These are phyloP conservation scores for Ophion ellenae DNA, from an alignment of 2,888 invertebrate species.

Conservation along the genomic window DNA sequence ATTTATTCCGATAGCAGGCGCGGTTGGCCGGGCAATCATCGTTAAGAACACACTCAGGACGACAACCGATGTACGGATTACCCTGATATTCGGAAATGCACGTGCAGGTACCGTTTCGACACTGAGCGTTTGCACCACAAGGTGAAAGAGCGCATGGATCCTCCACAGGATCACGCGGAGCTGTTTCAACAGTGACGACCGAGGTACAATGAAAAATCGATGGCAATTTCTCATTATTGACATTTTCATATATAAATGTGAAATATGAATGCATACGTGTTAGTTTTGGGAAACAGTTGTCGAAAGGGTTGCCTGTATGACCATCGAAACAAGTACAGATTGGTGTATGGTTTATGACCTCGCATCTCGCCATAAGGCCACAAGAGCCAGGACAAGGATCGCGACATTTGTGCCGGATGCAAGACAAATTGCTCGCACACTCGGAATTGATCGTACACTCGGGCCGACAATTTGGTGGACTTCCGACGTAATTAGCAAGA, in stretches of 20 bases:
- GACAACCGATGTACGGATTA: constrained; percentile 89
- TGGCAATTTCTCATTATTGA: not conserved
- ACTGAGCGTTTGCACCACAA: constrained; percentile 91
- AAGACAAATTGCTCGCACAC: constrained; percentile 85
- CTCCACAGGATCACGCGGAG: constrained; percentile 34
- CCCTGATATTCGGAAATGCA: constrained; percentile 90
- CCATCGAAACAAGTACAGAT: constrained; percentile 87
- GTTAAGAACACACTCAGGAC: constrained; percentile 92
- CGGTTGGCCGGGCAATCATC: constrained; percentile 90
- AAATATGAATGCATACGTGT: constrained; percentile 66
- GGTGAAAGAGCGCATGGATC: constrained; percentile 89
- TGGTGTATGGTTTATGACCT: constrained; percentile 90
- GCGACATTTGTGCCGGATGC: constrained; percentile 85
- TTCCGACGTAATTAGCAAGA: constrained; percentile 83
- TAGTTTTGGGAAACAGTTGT: constrained; percentile 82
- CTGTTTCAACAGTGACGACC: constrained; percentile 22
- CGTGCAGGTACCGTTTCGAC: constrained; percentile 89
- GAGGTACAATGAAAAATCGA: not conserved
- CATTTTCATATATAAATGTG: not conserved
- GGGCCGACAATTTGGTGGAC: constrained; percentile 76
- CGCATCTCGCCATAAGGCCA: constrained; percentile 88
- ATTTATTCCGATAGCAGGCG: constrained; percentile 91
- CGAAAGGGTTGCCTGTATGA: constrained; percentile 90
- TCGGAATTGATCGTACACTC: constrained; percentile 85
- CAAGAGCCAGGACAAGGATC: constrained; percentile 86